Base-by-base conservation (phyloP, 2,797 vertebrate species). In the Lithobates sylvaticus region DNA sequence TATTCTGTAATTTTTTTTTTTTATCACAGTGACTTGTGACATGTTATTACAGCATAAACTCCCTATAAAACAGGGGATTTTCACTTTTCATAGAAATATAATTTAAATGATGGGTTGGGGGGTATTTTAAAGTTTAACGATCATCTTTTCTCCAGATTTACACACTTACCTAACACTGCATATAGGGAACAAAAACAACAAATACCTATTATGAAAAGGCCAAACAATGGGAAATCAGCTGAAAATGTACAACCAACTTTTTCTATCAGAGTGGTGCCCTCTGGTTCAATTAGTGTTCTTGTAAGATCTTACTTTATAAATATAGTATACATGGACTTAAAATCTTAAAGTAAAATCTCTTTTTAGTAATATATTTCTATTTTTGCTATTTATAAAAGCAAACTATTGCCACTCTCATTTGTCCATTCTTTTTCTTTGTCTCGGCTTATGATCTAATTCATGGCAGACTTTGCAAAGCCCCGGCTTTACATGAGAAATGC, bases 401-500 rank as follows among this genome's bases (percentile, higher is more conserved):
- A 71, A 61, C 69, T n/a, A 58, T 72, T 58, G 70, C 50, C 69
- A 72, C 70, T 81, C 34, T 21, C 70, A 42, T 32, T 74, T 65
- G 3, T 68, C 44, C 34, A 68, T 74, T 79, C 65, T 78, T 68
- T 77, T 77, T 69, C 27, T 72, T 83, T 79, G 76, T 84, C 75
- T 73, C 50, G 34, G 78, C 39, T 68, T 80, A 80, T 80, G 76
- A 87, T 84, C 76, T 84, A 87, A 84, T 80, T 84, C 86, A 76
- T 84, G 81, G 81, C 86, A 87, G 86, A 80, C 76, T 79, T 69
- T 80, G 86, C 81, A 84, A 83, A 87, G 76, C 76, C 71, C 76
- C 29, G 61, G 86, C 76, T 87, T 84, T 87, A 84, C 86, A 87
- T 84, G 86, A 80, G 86, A 84, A 87, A 87, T 87, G 86, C 86